Percentiles rank a stretch among this genome's conserved stretches.
Evolutionary conservation across 1,140 invertebrate genomes (phyloP).

Genomic region (Hestina assimilis): DNA sequence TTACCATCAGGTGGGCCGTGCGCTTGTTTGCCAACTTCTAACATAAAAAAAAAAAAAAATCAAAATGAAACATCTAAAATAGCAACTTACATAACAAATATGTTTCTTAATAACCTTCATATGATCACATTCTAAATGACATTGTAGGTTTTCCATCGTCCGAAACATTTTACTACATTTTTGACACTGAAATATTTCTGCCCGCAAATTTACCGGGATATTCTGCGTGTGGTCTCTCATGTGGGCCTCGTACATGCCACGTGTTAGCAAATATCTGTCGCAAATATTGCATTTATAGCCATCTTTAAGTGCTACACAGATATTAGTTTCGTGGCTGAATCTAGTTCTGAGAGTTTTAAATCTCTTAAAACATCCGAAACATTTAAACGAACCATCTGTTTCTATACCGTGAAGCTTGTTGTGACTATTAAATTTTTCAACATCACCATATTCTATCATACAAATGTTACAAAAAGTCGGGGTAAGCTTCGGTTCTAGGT

Average conservation of each 20-base stretch:
- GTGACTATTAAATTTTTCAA: constrained; percentile 39
- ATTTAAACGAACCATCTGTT: constrained; percentile 46
- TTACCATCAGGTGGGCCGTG: too few species aligned
- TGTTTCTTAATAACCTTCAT: constrained; percentile 42
- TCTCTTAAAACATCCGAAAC: constrained; percentile 61
- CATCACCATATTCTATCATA: constrained; percentile 40
- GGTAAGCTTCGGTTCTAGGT: constrained; percentile 40
- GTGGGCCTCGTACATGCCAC: constrained; percentile 53
- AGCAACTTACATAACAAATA: constrained; percentile 69
- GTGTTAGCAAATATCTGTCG: constrained; percentile 44
- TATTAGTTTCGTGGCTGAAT: constrained; percentile 50
- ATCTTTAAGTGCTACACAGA: constrained; percentile 60
- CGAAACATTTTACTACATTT: constrained; percentile 49
- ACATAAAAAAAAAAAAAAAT: too few species aligned
- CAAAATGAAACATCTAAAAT: too few species aligned
- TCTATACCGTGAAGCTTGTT: constrained; percentile 60
- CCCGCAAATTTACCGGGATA: constrained; percentile 35
- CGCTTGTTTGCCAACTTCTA: too few species aligned
- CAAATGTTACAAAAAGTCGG: constrained; percentile 59
- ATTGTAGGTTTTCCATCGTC: constrained; percentile 40
- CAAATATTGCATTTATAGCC: constrained; percentile 60
- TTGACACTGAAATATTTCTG: constrained; percentile 58
- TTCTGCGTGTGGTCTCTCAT: constrained; percentile 54
- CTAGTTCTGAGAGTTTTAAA: constrained; percentile 50
- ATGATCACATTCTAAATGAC: constrained; percentile 45